Evolutionary conservation across 2,113 vertebrate genomes (phyloP).

Genomic region (Phaetusa simplex): DNA sequence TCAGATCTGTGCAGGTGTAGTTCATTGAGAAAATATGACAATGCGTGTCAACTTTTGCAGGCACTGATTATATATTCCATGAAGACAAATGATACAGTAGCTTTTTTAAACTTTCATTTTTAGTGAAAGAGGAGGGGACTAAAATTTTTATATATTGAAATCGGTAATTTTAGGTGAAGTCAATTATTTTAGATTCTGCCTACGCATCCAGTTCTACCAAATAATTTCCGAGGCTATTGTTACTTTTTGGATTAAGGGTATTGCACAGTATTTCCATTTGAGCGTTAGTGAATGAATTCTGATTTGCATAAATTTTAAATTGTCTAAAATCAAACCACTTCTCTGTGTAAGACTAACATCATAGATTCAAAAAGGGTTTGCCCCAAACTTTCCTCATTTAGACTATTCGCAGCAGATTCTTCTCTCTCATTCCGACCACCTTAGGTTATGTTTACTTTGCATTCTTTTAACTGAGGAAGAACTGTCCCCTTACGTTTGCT

Average conservation of each 20-base stretch:
- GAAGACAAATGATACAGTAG: not conserved
- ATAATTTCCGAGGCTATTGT: not conserved
- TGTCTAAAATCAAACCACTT: not conserved
- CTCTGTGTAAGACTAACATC: not conserved
- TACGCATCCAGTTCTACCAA: not conserved
- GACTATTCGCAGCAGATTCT: not conserved
- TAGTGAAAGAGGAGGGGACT: not conserved
- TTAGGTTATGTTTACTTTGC: not conserved
- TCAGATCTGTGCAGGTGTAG: not conserved
- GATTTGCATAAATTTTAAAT: not conserved
- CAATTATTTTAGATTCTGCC: not conserved
- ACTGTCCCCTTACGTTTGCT: not conserved
- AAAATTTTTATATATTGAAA: not conserved
- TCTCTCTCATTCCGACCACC: not conserved
- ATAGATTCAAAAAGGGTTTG: not conserved
- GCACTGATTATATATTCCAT: not conserved
- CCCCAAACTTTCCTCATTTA: not conserved
- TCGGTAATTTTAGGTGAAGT: not conserved
- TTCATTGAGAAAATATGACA: conserved; percentile 3
- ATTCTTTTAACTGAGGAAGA: not conserved
- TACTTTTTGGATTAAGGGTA: not conserved
- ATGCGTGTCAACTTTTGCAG: not conserved
- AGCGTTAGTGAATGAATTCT: not conserved
- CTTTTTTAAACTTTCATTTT: not conserved
- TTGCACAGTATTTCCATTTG: not conserved